Conservation (phyloP, 2,113 vertebrate genomes). For the Phoxinus phoxinus region DNA sequence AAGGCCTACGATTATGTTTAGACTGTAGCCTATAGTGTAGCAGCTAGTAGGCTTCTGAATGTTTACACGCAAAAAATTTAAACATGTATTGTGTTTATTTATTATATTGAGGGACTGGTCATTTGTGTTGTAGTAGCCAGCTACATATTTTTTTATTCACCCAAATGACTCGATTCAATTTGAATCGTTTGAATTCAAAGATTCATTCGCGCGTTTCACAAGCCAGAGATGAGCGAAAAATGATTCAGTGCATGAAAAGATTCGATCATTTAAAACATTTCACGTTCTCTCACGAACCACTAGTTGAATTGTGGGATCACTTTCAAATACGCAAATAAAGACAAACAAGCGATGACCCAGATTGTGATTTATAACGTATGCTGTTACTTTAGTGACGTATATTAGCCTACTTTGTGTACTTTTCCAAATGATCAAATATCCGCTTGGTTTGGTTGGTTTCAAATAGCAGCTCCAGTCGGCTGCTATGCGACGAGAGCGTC, state of each 20-base stretch:
- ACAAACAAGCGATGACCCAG: not conserved
- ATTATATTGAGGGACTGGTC: not conserved
- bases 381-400: not conserved
- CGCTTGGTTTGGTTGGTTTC: not conserved
- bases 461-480: not conserved
- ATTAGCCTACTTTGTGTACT: not conserved
- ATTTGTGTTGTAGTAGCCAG: no score
- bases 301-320: not conserved
- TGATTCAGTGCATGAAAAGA: not conserved
- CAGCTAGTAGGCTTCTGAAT: not conserved
- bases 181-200: not conserved
- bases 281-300: not conserved
- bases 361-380: not conserved
- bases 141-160: not conserved
- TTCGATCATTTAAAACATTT: not conserved
- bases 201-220: not conserved
- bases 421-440: not conserved
- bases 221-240: not conserved
- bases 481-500: slow-evolving; percentile 1
- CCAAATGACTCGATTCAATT: not conserved
- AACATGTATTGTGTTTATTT: not conserved
- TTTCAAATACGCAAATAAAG: not conserved
- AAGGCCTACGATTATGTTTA: not conserved
- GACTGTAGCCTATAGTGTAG: not conserved
- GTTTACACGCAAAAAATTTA: not conserved